A percentile compares a stretch with the other conserved stretches of the same genome.
phyloP scores from a whole-genome alignment of 2,888 invertebrate genomes.

The Drosophila prolongata region DNA sequence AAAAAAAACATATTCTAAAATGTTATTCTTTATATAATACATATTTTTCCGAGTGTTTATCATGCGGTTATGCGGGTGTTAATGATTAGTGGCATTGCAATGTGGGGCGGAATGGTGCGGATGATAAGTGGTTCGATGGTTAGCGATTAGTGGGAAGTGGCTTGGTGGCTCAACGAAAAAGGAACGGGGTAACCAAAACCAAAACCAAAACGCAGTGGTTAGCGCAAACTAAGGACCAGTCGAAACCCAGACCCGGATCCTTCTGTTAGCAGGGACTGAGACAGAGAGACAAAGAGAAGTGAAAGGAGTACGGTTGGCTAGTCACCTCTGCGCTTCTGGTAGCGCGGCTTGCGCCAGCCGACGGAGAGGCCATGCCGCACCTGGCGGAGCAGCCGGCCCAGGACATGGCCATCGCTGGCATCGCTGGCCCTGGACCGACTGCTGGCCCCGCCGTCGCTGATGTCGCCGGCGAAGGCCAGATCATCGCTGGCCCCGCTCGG shows the following conservation, averaged over 20 bases:
- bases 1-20: too few species aligned
- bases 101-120: conserved; percentile 64
- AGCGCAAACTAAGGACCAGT: conserved; percentile 63
- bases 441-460: conserved; percentile 79
- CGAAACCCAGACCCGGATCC: conserved; percentile 36
- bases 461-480: conserved; percentile 76
- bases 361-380: conserved; percentile 83
- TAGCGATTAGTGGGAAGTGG: conserved; percentile 56
- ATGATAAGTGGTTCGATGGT: conserved; percentile 53
- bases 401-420: conserved; percentile 74
- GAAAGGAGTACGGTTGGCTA: conserved; percentile 51
- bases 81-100: conserved; percentile 44
- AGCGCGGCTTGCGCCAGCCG: conserved; percentile 84
- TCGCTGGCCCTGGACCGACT: conserved; percentile 75
- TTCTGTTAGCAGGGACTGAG: conserved; percentile 66
- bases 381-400: conserved; percentile 82
- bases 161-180: conserved; percentile 40
- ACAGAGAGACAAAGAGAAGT: conserved; percentile 47
- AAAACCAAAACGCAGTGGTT: conserved; percentile 53
- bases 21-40: not conserved
- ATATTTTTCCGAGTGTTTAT: conserved; percentile 12
- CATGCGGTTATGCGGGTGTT: conserved; percentile 40
- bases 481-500: conserved; percentile 68
- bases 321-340: conserved; percentile 85
- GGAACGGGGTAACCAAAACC: conserved; percentile 35